A percentile compares a stretch with the other conserved stretches of the same genome.
These are phyloP conservation scores for Cololabis saira DNA, from an alignment of 2,113 vertebrate species.

Conservation along the genomic window DNA sequence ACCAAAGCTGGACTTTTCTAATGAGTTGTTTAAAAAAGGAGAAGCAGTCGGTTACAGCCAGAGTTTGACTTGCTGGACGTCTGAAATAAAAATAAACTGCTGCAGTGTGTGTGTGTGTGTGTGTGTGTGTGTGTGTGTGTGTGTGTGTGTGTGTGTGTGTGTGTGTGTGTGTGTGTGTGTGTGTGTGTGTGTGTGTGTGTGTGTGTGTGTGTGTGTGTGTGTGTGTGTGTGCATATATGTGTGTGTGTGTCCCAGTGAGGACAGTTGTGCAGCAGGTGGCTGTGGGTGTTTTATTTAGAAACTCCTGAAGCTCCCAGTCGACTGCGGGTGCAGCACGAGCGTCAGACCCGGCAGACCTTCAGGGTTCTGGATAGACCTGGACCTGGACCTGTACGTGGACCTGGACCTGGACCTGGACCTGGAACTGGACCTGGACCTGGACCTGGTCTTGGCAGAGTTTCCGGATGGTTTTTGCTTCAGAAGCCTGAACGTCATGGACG, in stretches of 20 bases:
- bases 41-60: not conserved
- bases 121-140: slow-evolving; percentile 20
- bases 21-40: too few relatives aligned
- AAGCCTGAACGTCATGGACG: not conserved
- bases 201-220: slow-evolving; percentile 11
- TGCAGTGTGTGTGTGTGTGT: slow-evolving; percentile 4
- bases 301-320: slow-evolving; percentile 32
- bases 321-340: slow-evolving; percentile 14
- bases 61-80: slow-evolving; percentile 16
- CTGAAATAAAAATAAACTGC: slow-evolving; percentile 29
- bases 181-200: slow-evolving; percentile 20
- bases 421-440: not conserved
- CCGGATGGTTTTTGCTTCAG: not conserved
- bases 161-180: slow-evolving; percentile 24
- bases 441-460: slow-evolving; percentile 2
- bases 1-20: not conserved
- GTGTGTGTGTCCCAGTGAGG: slow-evolving; percentile 4
- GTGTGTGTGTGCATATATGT: slow-evolving; percentile 24
- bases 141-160: slow-evolving; percentile 15
- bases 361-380: not conserved
- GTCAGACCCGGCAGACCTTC: not conserved
- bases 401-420: not conserved
- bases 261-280: slow-evolving; percentile 61
- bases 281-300: slow-evolving; percentile 58
- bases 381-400: too few relatives aligned